Evolutionary conservation across 2,888 invertebrate species (phyloP).

Genomic region (Apomyelois bistriatella): DNA sequence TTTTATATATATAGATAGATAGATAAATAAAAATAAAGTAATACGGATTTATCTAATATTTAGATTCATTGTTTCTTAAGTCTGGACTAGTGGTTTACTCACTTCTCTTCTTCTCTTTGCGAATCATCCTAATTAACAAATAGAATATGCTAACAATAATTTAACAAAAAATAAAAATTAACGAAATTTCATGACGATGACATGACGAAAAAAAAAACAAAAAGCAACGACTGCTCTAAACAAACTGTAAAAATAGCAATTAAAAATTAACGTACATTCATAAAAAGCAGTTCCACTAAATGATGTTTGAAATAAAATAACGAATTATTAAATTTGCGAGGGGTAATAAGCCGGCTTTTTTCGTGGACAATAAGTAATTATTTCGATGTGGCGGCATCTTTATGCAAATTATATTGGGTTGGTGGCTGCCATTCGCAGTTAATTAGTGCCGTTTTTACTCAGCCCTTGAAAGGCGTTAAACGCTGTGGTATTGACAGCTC

Average conservation of each 20-base stretch:
- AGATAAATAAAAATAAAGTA: too few relatives aligned
- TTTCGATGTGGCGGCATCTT: conserved; percentile 15
- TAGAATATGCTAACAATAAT: too few relatives aligned
- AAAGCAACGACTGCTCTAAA: background rate
- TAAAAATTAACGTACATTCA: background rate
- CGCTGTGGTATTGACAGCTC: background rate
- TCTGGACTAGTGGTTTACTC: too few relatives aligned
- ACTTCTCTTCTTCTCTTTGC: too few relatives aligned
- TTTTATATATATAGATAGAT: too few relatives aligned
- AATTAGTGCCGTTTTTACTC: conserved; percentile 19
- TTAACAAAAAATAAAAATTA: background rate
- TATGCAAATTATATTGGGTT: conserved; percentile 22
- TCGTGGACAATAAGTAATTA: conserved; percentile 12
- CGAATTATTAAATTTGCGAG: conserved; percentile 6
- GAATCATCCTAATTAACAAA: too few relatives aligned
- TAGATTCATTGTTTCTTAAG: too few relatives aligned
- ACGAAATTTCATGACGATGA: background rate
- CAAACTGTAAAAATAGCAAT: conserved; percentile 1
- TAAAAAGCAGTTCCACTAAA: background rate
- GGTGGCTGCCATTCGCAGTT: conserved; percentile 17
- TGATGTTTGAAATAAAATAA: conserved; percentile 8
- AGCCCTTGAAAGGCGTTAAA: conserved; percentile 10
- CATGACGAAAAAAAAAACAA: background rate
- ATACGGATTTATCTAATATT: too few relatives aligned
- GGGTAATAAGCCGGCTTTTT: conserved; percentile 2